Conservation (phyloP, 2,888 invertebrate species). For the Alsophila aescularia region DNA sequence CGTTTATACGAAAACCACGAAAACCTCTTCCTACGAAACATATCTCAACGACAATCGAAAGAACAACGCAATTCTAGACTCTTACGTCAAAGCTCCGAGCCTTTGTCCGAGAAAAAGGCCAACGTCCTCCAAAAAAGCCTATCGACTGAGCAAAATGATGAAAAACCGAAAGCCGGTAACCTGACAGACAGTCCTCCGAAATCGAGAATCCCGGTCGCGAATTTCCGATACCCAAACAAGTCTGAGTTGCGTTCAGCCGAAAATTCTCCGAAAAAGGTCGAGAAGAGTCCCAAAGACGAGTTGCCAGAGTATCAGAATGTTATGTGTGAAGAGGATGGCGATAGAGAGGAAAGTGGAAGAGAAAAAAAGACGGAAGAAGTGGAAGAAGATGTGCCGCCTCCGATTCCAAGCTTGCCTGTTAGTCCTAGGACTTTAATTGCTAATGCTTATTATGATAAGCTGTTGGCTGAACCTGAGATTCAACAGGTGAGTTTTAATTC, state of each 20-base stretch:
- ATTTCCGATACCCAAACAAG: slow-evolving; percentile 77
- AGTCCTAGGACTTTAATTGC: slow-evolving; percentile 82
- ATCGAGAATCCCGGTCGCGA: slow-evolving; percentile 76
- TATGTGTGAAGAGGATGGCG: slow-evolving; percentile 36
- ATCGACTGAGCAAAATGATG: slow-evolving; percentile 65
- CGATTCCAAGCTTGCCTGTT: slow-evolving; percentile 79
- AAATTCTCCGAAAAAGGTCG: slow-evolving; percentile 64
- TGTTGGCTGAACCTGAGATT: slow-evolving; percentile 90
- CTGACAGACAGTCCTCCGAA: slow-evolving; percentile 58
- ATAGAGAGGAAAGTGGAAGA: neutral
- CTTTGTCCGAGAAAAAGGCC: slow-evolving; percentile 62
- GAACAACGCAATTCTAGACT: slow-evolving; percentile 69
- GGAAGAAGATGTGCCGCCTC: slow-evolving; percentile 73
- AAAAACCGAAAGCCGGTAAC: slow-evolving; percentile 38
- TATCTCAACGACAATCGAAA: slow-evolving; percentile 73
- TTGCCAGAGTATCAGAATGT: slow-evolving; percentile 75
- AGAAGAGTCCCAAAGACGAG: slow-evolving; percentile 50
- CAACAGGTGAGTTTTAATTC: slow-evolving; percentile 77
- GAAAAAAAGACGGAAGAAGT: slow-evolving; percentile 46
- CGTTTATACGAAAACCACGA: slow-evolving; percentile 77
- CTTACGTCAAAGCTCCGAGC: slow-evolving; percentile 73
- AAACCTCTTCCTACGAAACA: slow-evolving; percentile 71
- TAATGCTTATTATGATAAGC: slow-evolving; percentile 91
- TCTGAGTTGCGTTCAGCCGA: slow-evolving; percentile 67
- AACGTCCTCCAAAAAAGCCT: slow-evolving; percentile 67